A percentile compares a stretch with the other conserved stretches of the same genome.
Conservation (phyloP, 2,113 vertebrate genomes). For the Cynopterus brachyotis region DNA sequence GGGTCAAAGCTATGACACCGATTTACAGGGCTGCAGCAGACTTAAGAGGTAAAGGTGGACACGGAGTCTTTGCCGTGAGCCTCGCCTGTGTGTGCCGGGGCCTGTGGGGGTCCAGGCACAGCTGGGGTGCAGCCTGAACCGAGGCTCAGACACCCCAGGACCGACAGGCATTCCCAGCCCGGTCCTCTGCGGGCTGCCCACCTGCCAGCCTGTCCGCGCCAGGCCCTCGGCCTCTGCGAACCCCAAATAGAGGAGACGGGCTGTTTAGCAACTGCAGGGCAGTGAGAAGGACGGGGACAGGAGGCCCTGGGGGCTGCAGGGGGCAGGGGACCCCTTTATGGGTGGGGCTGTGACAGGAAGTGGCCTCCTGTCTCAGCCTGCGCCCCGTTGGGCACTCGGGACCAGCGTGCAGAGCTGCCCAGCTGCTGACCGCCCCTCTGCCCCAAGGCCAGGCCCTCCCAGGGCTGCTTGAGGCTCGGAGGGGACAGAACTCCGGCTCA, state of each 20-base stretch:
- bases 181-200: not conserved
- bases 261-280: not conserved
- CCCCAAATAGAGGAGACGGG: not conserved
- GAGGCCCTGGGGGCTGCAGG: not conserved
- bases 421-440: not conserved
- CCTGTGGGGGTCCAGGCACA: not conserved
- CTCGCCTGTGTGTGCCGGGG: not conserved
- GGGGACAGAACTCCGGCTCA: not conserved
- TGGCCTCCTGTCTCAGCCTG: not conserved
- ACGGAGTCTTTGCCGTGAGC: accelerated
- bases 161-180: not conserved
- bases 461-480: not conserved
- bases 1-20: no score
- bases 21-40: no score
- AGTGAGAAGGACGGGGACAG: not conserved
- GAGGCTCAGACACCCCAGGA: not conserved
- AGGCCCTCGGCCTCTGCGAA: not conserved
- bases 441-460: not conserved
- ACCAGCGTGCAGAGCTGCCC: not conserved
- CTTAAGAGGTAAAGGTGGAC: not conserved
- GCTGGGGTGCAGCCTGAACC: not conserved
- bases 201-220: not conserved
- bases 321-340: no score
- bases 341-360: no score
- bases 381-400: not conserved